Evolutionary conservation across 2,888 invertebrate genomes (phyloP), one percentile per base, ranked within the genome.

Genomic region (Sericinus montela): DNA sequence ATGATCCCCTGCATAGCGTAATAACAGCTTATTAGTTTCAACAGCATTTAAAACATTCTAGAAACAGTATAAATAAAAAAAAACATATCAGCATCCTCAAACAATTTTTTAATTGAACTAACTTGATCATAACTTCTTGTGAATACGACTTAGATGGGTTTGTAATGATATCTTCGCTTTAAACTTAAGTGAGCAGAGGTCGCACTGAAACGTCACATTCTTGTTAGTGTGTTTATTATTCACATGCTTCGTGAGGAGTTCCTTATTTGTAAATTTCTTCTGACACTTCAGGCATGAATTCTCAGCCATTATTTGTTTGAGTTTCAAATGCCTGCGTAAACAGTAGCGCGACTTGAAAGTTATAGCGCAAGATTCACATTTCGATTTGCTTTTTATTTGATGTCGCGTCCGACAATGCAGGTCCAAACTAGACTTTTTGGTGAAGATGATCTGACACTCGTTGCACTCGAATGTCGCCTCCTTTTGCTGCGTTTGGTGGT

Each of bases 271-370:
- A 45, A 84, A 88, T 63, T 80, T 86, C 50, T 88, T 88, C 32
- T 81, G 81, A 53, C 88, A 88, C 51, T 83, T 81, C 1, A 78
- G 52, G 59, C 88, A 88, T 0, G 85, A 56, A 45, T 88, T 87
- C 45, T 87, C 86, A 1, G 67, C 75, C 52, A 88, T 52, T 0
- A 73, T 45, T 56, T 84, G 82, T 58, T 88, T 87, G 10, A 88
- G 45, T 52, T 80, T 84, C 48, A 86, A 56, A 60, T 88, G 88
- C 10, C 85, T 66, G 1, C 81, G 75, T 13, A 88, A 60, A 60
- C 88, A 87, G 44, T 87, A 85, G 1, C 83, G 61, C 0, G 88
- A 88, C 46, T 87, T 88, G 58, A 87, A 88, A 0, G 85, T 88
- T 0, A 87, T 76, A 0, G 82, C 72, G 45, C 88, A 88, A 0